Evolutionary conservation across 1,140 invertebrate genomes (phyloP), one percentile per base, ranked within the genome.

Genomic region (Habropoda laboriosa): DNA sequence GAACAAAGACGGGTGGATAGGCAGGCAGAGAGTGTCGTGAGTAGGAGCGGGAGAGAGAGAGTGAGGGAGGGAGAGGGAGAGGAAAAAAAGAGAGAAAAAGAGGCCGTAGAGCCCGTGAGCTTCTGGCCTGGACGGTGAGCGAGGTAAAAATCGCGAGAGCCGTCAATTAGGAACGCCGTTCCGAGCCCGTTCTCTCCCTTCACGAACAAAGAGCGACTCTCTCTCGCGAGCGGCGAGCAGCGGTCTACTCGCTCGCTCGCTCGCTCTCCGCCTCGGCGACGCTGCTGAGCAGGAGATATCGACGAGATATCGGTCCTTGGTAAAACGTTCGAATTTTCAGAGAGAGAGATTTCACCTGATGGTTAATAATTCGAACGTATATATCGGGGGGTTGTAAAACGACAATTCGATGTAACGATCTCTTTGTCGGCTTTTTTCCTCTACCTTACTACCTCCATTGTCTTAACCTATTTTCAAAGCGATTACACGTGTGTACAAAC

Each of bases 81-180:
- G 53, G 73, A 75, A 83, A 80, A 80, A 73, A 68, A 55, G 58
- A 53, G 64, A 78, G 79, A 85, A 67, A 85, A 70, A 79, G 73
- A 80, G 68, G 64, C 63, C 74, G 79, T 61, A 82, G 79, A 81
- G 75, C 57, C 73, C 60, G 45, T 60, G 81, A 57, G 78, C 81
- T 86, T 86, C 83, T 86, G 81, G 85, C 70, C 73, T 83, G 78
- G 79, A 81, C 83, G 77, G 80, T 78, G 83, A 86, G 81, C 73
- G 80, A 86, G 83, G 85, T 86, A 86, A 87, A 87, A 87, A 87
- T 87, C 86, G 87, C 82, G 87, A 88, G 89, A 89, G 88, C 87
- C 87, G 89, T 89, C 86, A 88, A 89, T 86, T 88, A 90, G 89
- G 86, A 89, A 84, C 82, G 86, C 80, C 63, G 74, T 81, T 82